Base-by-base conservation (phyloP, 2,113 vertebrate species). In the Boleophthalmus pectinirostris region DNA sequence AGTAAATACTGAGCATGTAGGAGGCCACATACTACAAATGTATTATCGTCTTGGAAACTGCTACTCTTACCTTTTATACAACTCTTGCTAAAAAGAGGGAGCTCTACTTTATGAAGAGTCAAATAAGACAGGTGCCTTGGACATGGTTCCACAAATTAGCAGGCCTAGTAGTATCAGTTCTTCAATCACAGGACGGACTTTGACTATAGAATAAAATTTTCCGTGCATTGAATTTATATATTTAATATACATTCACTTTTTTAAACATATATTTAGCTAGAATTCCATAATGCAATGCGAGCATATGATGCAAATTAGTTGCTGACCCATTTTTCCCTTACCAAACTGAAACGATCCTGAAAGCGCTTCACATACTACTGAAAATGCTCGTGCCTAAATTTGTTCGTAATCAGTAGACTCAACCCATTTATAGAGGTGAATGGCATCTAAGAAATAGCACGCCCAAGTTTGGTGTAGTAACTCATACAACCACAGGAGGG, bases 41-140 rank as follows among this genome's bases (percentile, higher is more conserved):
- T n/a, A n/a, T n/a, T n/a, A n/a, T n/a, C n/a, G n/a, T n/a, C n/a
- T n/a, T n/a, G n/a, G n/a, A n/a, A n/a, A n/a, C n/a, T n/a, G n/a
- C n/a, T n/a, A n/a, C n/a, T n/a, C n/a, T n/a, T n/a, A n/a, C n/a
- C n/a, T 97, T 97, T 96, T 95, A 93, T 94, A 93, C 93, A 94
- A 94, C 93, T 91, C 88, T 0, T 43, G 38, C 5, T 29, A 29
- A 29, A 29, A 29, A 29, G 4, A 29, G n/a, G n/a, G 4, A 29
- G 29, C 29, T 29, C 29, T 29, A 29, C 29, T 29, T 29, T 29
- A 2, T 2, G 29, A 29, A 29, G 2, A 29, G 2, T 2, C 29
- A 29, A 4, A 29, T 4, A 29, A 29, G 29, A 29, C 2, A 24
- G 12, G 56, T 11, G 23, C 7, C 56, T 58, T 20, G 56, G 21